Evolutionary conservation across 2,797 vertebrate species (phyloP).

Genomic region (Smutsia gigantea): DNA sequence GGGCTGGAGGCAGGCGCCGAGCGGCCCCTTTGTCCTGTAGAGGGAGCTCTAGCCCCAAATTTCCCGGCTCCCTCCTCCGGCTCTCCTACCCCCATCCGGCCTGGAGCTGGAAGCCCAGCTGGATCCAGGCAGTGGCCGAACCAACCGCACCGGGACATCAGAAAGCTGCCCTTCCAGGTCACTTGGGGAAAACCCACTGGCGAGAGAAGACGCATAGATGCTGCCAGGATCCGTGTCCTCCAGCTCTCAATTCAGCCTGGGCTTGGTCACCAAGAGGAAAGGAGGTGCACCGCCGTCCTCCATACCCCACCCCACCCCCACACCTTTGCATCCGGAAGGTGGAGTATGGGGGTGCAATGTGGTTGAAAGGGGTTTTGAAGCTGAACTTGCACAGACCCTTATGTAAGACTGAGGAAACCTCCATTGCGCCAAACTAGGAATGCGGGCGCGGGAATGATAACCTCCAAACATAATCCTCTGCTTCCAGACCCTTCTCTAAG

Average conservation of each 20-base stretch:
- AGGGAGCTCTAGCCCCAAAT: constrained; percentile 83
- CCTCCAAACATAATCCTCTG: not conserved
- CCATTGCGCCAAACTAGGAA: not conserved
- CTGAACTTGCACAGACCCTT: not conserved
- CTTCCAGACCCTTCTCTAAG: not conserved
- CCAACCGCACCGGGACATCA: accelerated
- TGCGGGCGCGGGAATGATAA: accelerated
- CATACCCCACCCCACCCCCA: accelerated
- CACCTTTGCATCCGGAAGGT: not conserved
- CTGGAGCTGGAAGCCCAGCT: not conserved
- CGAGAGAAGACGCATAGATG: not conserved
- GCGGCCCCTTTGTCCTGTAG: constrained; percentile 77
- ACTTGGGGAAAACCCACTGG: not conserved
- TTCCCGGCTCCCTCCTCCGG: not conserved
- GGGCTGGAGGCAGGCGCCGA: not conserved
- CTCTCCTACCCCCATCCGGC: accelerated
- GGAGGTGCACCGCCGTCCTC: not conserved
- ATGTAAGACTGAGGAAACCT: not conserved
- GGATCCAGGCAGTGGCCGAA: not conserved
- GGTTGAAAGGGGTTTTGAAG: not conserved
- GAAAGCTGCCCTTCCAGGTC: not conserved
- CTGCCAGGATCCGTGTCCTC: not conserved
- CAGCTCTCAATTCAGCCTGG: not conserved
- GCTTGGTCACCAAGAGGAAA: not conserved
- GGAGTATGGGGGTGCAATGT: not conserved